Conservation (phyloP, 2,797 vertebrate genomes). For the Hephaestus fuliginosus region DNA sequence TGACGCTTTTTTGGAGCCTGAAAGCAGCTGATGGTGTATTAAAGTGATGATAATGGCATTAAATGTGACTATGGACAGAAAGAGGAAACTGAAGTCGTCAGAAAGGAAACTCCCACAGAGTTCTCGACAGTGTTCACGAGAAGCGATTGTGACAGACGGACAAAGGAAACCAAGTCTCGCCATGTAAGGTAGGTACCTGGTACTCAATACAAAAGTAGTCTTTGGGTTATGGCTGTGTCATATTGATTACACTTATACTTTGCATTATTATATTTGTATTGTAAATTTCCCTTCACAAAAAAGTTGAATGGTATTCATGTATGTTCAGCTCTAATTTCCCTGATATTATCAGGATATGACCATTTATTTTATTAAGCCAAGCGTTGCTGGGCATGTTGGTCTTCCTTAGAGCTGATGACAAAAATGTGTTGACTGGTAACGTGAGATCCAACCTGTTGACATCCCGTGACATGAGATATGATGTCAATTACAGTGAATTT, state of each 20-base stretch:
- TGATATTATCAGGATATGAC: not conserved
- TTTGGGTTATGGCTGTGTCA: not conserved
- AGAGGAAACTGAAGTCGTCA: slow-evolving; percentile 54
- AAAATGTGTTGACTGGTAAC: not conserved
- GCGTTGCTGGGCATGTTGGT: not conserved
- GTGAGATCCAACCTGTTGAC: not conserved
- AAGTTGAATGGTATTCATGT: not conserved
- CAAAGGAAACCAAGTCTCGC: not conserved
- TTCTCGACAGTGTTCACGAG: slow-evolving; percentile 23
- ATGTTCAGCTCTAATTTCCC: not conserved
- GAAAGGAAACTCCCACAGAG: slow-evolving; percentile 67
- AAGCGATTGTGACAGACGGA: not conserved
- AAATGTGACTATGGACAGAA: slow-evolving; percentile 45
- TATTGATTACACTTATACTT: not conserved
- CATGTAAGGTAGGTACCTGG: slow-evolving; percentile 5
- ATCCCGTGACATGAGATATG: not conserved
- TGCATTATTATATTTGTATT: not conserved
- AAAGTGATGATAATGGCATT: not conserved
- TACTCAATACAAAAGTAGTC: not conserved
- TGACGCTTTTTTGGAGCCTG: no score
- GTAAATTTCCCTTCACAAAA: no score
- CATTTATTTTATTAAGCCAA: not conserved
- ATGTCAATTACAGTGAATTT: not conserved
- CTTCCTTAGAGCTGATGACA: not conserved
- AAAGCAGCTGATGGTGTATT: slow-evolving; percentile 23